phyloP scores from a whole-genome alignment of 2,113 vertebrate species.

The Spea multiplicata region DNA sequence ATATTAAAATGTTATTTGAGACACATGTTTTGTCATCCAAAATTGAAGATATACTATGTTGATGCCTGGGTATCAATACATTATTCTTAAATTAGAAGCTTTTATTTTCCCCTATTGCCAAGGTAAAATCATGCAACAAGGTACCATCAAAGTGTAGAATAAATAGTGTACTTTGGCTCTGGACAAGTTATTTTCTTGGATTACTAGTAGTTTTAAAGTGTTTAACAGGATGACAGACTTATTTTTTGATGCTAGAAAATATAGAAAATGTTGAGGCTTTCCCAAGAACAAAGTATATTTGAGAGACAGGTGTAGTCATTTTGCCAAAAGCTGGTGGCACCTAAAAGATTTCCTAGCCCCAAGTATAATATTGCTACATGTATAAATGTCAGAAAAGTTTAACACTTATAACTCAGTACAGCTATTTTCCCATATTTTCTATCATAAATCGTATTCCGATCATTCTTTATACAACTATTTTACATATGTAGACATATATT shows the following conservation, averaged over 20 bases:
- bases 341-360: neutral
- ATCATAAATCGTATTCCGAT: neutral
- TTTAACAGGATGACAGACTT: neutral
- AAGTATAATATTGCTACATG: neutral
- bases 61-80: no score
- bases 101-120: no score
- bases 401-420: neutral
- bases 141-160: no score
- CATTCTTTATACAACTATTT: neutral
- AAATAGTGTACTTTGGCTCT: no score
- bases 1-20: no score
- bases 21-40: no score
- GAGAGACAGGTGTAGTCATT: neutral
- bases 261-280: neutral
- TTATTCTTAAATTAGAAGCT: no score
- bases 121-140: no score
- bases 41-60: no score
- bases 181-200: no score
- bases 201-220: no score
- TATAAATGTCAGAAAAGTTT: neutral
- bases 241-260: neutral
- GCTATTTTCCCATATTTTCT: neutral
- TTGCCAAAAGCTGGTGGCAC: neutral
- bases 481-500: constrained; percentile 3
- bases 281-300: neutral